Conservation (phyloP, 1,140 invertebrate genomes). For the Aphelenchoides avenae region DNA sequence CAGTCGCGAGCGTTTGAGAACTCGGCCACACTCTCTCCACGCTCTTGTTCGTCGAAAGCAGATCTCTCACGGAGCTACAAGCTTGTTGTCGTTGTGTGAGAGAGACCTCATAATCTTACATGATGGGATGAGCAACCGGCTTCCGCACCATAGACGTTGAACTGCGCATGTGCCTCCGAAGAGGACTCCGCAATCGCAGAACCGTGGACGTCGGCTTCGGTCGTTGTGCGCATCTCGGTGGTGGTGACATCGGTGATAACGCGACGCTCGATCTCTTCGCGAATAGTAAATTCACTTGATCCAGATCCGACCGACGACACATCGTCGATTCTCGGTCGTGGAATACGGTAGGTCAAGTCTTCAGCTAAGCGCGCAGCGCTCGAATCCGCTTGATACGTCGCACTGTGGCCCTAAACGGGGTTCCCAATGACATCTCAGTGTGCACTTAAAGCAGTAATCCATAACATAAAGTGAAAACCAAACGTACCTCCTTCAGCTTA, state of each 20-base stretch:
- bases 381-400: conserved; percentile 20
- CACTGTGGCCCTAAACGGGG: no score
- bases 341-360: conserved; percentile 55
- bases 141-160: neutral
- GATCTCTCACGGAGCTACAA: conserved; percentile 7
- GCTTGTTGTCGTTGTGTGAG: neutral
- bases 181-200: conserved; percentile 24
- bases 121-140: neutral
- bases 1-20: conserved; percentile 49
- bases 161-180: conserved; percentile 31
- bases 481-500: conserved; percentile 45
- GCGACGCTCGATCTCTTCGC: conserved; percentile 55
- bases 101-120: neutral
- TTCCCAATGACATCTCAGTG: neutral
- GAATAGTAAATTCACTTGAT: conserved; percentile 57
- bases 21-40: conserved; percentile 58
- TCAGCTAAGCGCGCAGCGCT: conserved; percentile 46
- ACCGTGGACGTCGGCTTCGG: conserved; percentile 33
- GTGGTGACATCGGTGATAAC: conserved; percentile 55
- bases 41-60: conserved; percentile 45
- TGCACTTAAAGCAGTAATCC: neutral
- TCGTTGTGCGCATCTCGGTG: conserved; percentile 41
- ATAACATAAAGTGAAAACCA: conserved; percentile 9
- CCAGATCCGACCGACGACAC: conserved; percentile 51
- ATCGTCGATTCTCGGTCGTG: conserved; percentile 50